phyloP scores from a whole-genome alignment of 2,113 vertebrate genomes.

The Uria lomvia region DNA sequence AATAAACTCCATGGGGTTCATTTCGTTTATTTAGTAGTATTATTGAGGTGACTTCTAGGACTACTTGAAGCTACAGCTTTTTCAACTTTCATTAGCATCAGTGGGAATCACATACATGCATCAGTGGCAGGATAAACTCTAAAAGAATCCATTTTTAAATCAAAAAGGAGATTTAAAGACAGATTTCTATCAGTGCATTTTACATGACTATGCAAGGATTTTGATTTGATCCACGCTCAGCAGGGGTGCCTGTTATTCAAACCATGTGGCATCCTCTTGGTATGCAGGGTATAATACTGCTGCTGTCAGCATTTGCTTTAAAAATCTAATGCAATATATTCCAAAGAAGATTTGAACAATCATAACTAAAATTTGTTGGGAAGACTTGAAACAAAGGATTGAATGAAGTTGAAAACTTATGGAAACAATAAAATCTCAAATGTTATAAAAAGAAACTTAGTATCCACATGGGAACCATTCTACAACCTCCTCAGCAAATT shows the following conservation, averaged over 20 bases:
- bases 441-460: constrained; percentile 51
- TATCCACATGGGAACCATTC: constrained; percentile 52
- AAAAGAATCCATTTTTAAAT: background rate
- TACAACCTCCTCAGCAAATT: constrained; percentile 58
- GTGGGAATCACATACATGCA: background rate
- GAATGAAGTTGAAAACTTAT: constrained; percentile 63
- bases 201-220: constrained; percentile 40
- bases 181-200: constrained; percentile 42
- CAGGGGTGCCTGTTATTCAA: constrained; percentile 45
- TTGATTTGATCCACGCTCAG: constrained; percentile 50
- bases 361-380: constrained; percentile 53
- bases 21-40: background rate
- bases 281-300: constrained; percentile 50
- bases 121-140: background rate
- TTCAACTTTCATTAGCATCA: background rate
- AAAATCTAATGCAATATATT: constrained; percentile 64
- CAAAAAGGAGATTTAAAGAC: constrained; percentile 19
- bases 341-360: constrained; percentile 66
- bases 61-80: background rate
- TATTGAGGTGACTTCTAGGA: background rate
- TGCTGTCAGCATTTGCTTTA: constrained; percentile 68
- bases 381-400: constrained; percentile 61
- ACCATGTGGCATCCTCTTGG: constrained; percentile 58
- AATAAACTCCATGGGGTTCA: background rate
- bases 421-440: constrained; percentile 72